Evolutionary conservation across 2,888 invertebrate species (phyloP), one percentile per base, ranked within the genome.

Genomic region (Pseudeuparius sepicola): DNA sequence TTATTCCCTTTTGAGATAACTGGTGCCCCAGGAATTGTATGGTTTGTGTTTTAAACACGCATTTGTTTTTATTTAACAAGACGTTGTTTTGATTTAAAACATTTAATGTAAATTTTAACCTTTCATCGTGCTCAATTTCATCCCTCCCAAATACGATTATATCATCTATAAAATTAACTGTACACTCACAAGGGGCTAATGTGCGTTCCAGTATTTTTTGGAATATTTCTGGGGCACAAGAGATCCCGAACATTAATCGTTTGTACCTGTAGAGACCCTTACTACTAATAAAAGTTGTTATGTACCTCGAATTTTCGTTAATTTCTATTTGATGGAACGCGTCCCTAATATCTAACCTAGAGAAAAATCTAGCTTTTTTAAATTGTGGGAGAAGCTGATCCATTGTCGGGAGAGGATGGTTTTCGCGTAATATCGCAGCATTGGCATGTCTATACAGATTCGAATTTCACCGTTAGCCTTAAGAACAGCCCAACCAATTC

Each of bases 101-200:
- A 55, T 37, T 10, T 48, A 41, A 13, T 12, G 35, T 35, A 11
- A 24, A 29, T 17, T 34, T 30, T 18, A 44, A 14, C 24, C 39
- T 15, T 13, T 13, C 15, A 32, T 60, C 52, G 35, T 57, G 59
- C 28, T 55, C 49, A 12, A 42, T 40, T 31, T 42, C 27, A 3
- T 17, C 34, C 20, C 28, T 41, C 3, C 50, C 58, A 49, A 35
- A 52, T n/a, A 61, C 39, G 1, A 59, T 30, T 30, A 64, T 57
- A 44, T 62, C 60, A 44, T 60, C 62, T 10, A 55, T 54, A 32
- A 52, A 55, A 35, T 56, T 58, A 10, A 55, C 38, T 3, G 47
- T 50, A 1, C 60, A 59, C 24, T 57, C 49, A 24, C 58, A 56
- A n/a, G n/a, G n/a, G n/a, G n/a, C n/a, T n/a, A n/a, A n/a, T n/a